phyloP scores from a whole-genome alignment of 1,140 invertebrate genomes.

The Drosophila ironensis region DNA sequence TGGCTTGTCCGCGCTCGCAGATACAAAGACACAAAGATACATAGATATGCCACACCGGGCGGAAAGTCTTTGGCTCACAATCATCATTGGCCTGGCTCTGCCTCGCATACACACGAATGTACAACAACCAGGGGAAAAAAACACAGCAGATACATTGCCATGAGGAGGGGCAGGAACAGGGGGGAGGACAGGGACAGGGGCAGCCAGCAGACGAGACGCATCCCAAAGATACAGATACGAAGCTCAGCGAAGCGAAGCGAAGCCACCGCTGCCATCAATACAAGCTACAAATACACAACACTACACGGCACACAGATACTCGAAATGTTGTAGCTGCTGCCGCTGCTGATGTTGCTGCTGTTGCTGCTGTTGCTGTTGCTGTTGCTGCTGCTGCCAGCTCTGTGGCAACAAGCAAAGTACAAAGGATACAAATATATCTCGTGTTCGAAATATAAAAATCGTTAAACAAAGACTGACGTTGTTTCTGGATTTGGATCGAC shows the following conservation, averaged over 20 bases:
- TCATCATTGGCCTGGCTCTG: slow-evolving; percentile 70
- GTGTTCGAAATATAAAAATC: slow-evolving; percentile 80
- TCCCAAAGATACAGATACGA: slow-evolving; percentile 30
- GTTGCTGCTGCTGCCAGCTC: slow-evolving; percentile 28
- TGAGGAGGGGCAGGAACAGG: slow-evolving; percentile 2
- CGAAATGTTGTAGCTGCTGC: slow-evolving; percentile 4
- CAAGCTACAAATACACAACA: slow-evolving; percentile 49
- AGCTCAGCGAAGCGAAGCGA: slow-evolving; percentile 42
- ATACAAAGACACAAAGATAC: slow-evolving; percentile 27
- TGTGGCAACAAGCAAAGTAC: slow-evolving; percentile 71
- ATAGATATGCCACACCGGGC: slow-evolving; percentile 25
- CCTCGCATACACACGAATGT: slow-evolving; percentile 19
- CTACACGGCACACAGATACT: slow-evolving; percentile 33
- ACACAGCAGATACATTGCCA: slow-evolving; percentile 26
- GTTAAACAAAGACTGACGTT: slow-evolving; percentile 79
- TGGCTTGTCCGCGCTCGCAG: slow-evolving; percentile 12
- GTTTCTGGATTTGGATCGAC: slow-evolving; percentile 73
- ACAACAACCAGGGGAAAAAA: background rate
- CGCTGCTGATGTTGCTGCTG: slow-evolving; percentile 20
- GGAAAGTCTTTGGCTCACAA: slow-evolving; percentile 57
- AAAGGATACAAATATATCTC: slow-evolving; percentile 81
- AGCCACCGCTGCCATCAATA: slow-evolving; percentile 48
- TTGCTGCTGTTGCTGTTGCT: background rate
- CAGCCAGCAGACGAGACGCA: background rate
- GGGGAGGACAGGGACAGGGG: background rate